A percentile compares a stretch with the other conserved stretches of the same genome.
Conservation (phyloP, 2,113 vertebrate species). For the Pimephales promelas region DNA sequence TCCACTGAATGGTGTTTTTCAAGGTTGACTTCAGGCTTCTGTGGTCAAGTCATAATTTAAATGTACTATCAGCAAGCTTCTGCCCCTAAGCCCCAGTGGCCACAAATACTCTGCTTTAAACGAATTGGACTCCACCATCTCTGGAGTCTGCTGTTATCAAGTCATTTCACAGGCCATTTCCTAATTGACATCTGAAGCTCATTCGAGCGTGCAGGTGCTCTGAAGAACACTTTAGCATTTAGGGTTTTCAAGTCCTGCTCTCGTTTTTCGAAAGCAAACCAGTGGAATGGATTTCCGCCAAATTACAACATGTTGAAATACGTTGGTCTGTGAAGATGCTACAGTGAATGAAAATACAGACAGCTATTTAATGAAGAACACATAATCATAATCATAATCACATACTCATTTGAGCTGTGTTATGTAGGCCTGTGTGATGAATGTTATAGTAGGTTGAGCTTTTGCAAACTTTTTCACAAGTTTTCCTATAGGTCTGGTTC, state of each 20-base stretch:
- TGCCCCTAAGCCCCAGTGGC: constrained; percentile 22
- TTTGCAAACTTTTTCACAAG: background rate
- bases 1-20: constrained; percentile 59
- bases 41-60: constrained; percentile 62
- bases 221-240: constrained; percentile 50
- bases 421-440: too few species aligned
- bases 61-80: constrained; percentile 55
- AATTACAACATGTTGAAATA: constrained; percentile 65
- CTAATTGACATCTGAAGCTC: constrained; percentile 64
- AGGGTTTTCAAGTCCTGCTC: constrained; percentile 41
- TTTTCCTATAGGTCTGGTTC: background rate
- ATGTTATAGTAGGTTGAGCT: background rate
- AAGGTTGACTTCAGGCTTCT: constrained; percentile 62
- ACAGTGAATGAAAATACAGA: constrained; percentile 58
- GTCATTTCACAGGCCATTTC: constrained; percentile 66
- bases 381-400: background rate
- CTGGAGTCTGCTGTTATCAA: constrained; percentile 53
- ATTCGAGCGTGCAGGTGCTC: constrained; percentile 55
- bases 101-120: constrained; percentile 58
- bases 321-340: constrained; percentile 52
- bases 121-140: constrained; percentile 53
- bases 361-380: constrained; percentile 22
- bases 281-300: constrained; percentile 50
- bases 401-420: background rate
- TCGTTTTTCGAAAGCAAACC: constrained; percentile 12